phyloP scores from a whole-genome alignment of 2,113 vertebrate genomes.

The Menura novaehollandiae region DNA sequence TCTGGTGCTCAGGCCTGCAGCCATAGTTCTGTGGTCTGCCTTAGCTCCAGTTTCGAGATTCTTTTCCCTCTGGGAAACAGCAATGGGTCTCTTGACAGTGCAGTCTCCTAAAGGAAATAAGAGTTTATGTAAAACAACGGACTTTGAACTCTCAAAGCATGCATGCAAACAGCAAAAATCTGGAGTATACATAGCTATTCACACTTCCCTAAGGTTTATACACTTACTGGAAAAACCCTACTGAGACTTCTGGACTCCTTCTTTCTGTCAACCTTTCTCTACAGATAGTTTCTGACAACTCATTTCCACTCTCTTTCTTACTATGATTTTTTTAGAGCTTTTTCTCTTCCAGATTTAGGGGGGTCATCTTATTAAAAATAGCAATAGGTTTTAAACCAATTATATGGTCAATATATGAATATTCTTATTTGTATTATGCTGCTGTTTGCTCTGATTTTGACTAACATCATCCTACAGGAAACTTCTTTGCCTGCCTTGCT shows the following conservation, averaged over 20 bases:
- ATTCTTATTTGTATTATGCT: background rate
- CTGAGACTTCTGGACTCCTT: background rate
- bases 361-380: background rate
- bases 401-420: background rate
- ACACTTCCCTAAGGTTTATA: background rate
- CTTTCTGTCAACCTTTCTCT: background rate
- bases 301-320: background rate
- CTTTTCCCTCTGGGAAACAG: background rate
- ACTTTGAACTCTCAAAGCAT: background rate
- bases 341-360: background rate
- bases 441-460: background rate
- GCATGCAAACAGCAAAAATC: background rate
- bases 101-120: background rate
- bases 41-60: background rate
- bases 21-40: background rate
- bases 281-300: background rate
- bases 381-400: background rate
- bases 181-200: background rate
- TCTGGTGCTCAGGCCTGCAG: background rate
- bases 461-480: background rate
- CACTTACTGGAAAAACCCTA: background rate
- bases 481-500: background rate
- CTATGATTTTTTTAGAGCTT: background rate
- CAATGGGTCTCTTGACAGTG: background rate
- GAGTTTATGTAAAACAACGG: background rate